Conservation (phyloP, 2,113 vertebrate species). For the Verasper variegatus region DNA sequence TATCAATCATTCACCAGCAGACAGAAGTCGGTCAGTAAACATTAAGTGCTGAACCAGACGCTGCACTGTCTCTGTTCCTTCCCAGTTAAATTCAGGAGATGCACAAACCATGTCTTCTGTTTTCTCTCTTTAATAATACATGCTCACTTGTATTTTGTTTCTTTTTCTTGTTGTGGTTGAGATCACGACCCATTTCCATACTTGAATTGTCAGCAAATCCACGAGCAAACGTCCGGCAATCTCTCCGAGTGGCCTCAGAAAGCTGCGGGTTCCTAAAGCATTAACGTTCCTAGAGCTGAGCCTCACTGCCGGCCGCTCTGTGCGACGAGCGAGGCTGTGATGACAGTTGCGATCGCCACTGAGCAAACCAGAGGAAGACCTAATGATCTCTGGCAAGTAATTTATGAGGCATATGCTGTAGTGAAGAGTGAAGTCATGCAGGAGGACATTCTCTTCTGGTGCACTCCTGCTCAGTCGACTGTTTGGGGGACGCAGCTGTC, state of each 20-base stretch:
- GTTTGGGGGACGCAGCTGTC: constrained; percentile 38
- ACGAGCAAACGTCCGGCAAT: no score
- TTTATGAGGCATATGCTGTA: constrained; percentile 66
- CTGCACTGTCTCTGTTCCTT: constrained; percentile 12
- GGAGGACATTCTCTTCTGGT: constrained; percentile 25
- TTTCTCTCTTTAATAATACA: not conserved
- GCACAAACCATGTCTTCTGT: not conserved
- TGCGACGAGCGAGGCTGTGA: not conserved
- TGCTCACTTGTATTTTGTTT: not conserved
- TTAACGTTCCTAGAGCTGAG: not conserved
- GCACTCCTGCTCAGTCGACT: constrained; percentile 33
- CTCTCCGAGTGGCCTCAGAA: no score
- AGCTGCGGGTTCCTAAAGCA: not conserved
- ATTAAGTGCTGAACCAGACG: not conserved
- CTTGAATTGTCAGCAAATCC: no score
- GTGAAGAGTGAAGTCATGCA: constrained; percentile 43
- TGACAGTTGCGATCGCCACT: not conserved
- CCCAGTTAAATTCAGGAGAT: constrained; percentile 5
- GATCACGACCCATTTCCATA: not conserved
- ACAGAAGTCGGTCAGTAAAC: constrained; percentile 20
- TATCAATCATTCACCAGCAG: constrained; percentile 32
- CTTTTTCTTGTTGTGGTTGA: not conserved
- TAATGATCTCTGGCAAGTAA: constrained; percentile 63
- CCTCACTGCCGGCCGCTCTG: not conserved
- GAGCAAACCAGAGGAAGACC: constrained; percentile 53